These are phyloP conservation scores for Mylabris phalerata DNA, from an alignment of 1,140 invertebrate genomes.

Conservation along the genomic window DNA sequence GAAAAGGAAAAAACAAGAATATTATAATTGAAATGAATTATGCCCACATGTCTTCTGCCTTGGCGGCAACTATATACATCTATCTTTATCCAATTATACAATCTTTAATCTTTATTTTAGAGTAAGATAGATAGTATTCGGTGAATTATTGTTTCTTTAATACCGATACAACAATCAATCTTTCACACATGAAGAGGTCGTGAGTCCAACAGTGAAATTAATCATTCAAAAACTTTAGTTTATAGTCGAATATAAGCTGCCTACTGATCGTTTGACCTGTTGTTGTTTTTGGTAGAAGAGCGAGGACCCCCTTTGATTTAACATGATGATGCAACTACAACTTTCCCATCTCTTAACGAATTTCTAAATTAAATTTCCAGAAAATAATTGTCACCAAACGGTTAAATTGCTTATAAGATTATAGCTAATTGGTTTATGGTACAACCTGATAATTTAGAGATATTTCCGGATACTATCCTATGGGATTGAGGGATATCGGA, in stretches of 20 bases:
- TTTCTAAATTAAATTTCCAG: no score
- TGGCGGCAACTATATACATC: neutral
- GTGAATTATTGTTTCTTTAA: slow-evolving; percentile 19
- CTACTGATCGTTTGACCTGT: no score
- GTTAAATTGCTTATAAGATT: no score
- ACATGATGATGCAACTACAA: no score
- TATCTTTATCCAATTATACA: neutral
- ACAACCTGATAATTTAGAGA: no score
- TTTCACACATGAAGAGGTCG: slow-evolving; percentile 24
- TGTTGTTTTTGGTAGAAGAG: no score
- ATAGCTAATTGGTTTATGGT: no score
- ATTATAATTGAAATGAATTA: slow-evolving; percentile 27
- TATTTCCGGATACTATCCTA: no score
- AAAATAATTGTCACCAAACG: no score
- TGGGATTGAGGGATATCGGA: no score
- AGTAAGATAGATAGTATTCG: slow-evolving; percentile 1
- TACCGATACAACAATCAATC: slow-evolving; percentile 20
- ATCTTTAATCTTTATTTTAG: neutral
- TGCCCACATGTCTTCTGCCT: slow-evolving; percentile 19
- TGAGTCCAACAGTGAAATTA: slow-evolving; percentile 18
- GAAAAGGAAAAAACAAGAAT: slow-evolving; percentile 10
- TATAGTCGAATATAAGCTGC: neutral
- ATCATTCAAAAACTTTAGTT: slow-evolving; percentile 18
- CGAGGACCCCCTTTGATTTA: no score
- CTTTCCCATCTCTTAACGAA: no score